Percentiles rank a stretch among this genome's conserved stretches.
Conservation (phyloP, 2,888 invertebrate species). For the Ormyrus labotus region DNA sequence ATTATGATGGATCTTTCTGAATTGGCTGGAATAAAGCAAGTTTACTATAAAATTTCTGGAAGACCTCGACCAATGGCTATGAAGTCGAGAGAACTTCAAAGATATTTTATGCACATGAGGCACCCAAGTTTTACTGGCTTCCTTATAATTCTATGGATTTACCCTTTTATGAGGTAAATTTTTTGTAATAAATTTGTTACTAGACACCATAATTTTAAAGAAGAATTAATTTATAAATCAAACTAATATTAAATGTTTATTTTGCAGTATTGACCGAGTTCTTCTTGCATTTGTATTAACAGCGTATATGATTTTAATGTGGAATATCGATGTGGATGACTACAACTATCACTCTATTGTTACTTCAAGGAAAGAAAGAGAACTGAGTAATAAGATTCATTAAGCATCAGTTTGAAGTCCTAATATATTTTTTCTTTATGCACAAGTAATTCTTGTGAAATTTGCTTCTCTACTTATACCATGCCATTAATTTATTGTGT, state of each 20-base stretch:
- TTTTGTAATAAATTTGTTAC: constrained; percentile 23
- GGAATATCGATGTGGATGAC: constrained; percentile 80
- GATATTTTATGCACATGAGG: constrained; percentile 79
- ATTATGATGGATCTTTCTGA: constrained; percentile 81
- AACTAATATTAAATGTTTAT: constrained; percentile 32
- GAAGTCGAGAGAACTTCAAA: constrained; percentile 78
- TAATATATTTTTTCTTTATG: not conserved
- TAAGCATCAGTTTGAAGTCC: constrained; percentile 3
- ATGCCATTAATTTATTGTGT: constrained; percentile 42
- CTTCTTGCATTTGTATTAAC: constrained; percentile 78
- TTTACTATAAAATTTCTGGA: constrained; percentile 78
- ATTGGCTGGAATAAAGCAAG: constrained; percentile 80
- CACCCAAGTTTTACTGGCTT: constrained; percentile 82
- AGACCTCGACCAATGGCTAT: constrained; percentile 77
- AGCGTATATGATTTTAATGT: constrained; percentile 79
- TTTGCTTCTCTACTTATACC: not conserved
- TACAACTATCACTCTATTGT: constrained; percentile 78
- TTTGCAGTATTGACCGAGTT: constrained; percentile 78
- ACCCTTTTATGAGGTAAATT: constrained; percentile 79
- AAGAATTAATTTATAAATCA: not conserved
- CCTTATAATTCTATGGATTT: constrained; percentile 78
- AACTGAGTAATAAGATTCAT: constrained; percentile 59
- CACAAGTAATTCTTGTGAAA: not conserved
- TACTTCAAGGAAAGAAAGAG: constrained; percentile 76
- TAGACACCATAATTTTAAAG: not conserved